These are phyloP conservation scores for Chinchilla lanigera DNA, from an alignment of 2,113 vertebrate genomes.

Conservation along the genomic window DNA sequence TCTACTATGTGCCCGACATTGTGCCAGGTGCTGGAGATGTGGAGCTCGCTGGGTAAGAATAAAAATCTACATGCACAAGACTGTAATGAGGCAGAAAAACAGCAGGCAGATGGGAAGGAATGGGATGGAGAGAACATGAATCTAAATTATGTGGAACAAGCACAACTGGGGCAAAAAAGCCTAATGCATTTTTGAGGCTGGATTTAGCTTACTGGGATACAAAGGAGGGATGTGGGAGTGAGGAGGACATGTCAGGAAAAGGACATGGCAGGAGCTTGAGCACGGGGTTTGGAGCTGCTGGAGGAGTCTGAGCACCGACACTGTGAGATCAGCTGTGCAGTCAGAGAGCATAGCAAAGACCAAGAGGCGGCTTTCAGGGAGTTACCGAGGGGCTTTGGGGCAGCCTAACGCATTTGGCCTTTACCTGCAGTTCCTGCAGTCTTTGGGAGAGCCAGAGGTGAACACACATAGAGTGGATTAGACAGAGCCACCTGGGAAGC, in stretches of 20 bases:
- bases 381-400: background rate
- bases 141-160: background rate
- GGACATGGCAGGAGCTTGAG: too few species aligned
- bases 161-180: background rate
- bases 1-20: background rate
- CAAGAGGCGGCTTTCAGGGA: background rate
- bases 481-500: background rate
- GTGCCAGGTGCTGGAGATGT: background rate
- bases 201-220: background rate
- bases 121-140: background rate
- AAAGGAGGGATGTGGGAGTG: background rate
- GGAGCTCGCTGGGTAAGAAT: background rate
- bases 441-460: background rate
- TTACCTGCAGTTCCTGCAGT: background rate
- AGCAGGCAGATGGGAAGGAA: rapidly evolving
- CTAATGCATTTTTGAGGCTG: background rate
- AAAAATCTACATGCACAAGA: background rate
- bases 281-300: rapidly evolving
- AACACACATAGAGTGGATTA: background rate
- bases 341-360: rapidly evolving
- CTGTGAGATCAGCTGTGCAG: rapidly evolving
- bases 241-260: background rate
- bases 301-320: background rate
- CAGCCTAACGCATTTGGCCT: rapidly evolving
- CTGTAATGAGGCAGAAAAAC: background rate